Conservation (phyloP, 2,113 vertebrate species). For the Diphyllodes magnificus region DNA sequence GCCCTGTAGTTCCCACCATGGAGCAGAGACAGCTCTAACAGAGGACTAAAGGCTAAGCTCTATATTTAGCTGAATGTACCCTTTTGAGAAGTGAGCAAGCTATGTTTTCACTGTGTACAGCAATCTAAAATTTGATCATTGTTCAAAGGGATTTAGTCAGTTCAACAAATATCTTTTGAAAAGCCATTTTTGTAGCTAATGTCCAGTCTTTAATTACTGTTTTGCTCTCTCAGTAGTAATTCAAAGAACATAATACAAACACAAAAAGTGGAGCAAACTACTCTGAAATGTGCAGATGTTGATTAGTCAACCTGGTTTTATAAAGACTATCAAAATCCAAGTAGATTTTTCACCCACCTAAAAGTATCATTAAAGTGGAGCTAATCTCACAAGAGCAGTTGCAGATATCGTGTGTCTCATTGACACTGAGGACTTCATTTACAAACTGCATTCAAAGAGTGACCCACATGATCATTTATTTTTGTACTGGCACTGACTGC, state of each 20-base stretch:
- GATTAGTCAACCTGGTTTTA: background rate
- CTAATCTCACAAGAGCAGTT: background rate
- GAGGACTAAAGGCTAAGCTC: background rate
- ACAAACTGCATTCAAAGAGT: background rate
- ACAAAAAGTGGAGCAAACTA: background rate
- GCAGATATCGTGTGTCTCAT: background rate
- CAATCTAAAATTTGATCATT: background rate
- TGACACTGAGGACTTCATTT: background rate
- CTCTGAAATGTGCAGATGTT: background rate
- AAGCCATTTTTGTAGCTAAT: background rate
- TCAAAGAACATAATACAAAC: background rate
- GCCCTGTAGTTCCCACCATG: background rate
- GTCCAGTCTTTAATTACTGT: background rate
- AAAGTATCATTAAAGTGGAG: background rate
- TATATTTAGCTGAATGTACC: background rate
- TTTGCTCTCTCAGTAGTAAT: background rate
- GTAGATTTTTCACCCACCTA: background rate
- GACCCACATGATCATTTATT: background rate
- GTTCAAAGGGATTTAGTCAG: background rate
- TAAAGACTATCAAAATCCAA: background rate
- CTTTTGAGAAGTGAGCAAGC: background rate
- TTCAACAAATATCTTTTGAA: background rate
- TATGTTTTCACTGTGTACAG: background rate
- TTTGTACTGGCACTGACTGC: background rate
- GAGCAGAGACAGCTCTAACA: background rate